Evolutionary conservation across 1,140 invertebrate species (phyloP), one percentile per base, ranked within the genome.

Genomic region (Argopecten irradians): DNA sequence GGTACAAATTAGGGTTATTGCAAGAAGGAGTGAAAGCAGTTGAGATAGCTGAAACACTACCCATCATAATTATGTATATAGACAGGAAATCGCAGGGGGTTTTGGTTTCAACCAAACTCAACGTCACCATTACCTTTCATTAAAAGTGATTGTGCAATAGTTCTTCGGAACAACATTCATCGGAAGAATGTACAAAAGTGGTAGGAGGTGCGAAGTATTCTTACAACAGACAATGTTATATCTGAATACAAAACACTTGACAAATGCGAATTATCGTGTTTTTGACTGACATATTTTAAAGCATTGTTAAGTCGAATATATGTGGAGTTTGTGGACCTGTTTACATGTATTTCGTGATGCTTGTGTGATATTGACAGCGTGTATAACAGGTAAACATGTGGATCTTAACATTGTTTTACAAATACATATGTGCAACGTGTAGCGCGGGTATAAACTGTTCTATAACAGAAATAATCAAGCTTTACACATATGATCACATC

Each of bases 1-100:
- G 13, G 92, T 94, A 34, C 88, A 88, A 34, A 87, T 94, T 0
- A 35, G 84, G n/a, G 89, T 91, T 7, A 34, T 88, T 14, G 85
- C 82, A 86, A 84, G 93, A 46, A 39, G 39, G 32, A n/a, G n/a
- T 11, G 55, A 71, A 28, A n/a, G 5, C 55, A 71, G 55, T 28
- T 28, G 55, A 71, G 22, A 28, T 3, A 5, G 1, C 11, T 71
- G n/a, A 71, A 0, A 8, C 22, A 71, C n/a, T n/a, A n/a, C n/a
- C n/a, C n/a, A n/a, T n/a, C n/a, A n/a, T n/a, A n/a, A n/a, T n/a
- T n/a, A 71, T 71, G 55, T 71, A 28, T 28, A n/a, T 71, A 5
- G 16, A 71, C 22, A 71, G 1, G 55, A 28, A 71, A 11, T 71
- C 22, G 55, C n/a, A 71, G 1, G 5, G 55, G n/a, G 28, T n/a